These are phyloP conservation scores for Eupsilia transversa DNA, from an alignment of 2,888 invertebrate species.

Conservation along the genomic window DNA sequence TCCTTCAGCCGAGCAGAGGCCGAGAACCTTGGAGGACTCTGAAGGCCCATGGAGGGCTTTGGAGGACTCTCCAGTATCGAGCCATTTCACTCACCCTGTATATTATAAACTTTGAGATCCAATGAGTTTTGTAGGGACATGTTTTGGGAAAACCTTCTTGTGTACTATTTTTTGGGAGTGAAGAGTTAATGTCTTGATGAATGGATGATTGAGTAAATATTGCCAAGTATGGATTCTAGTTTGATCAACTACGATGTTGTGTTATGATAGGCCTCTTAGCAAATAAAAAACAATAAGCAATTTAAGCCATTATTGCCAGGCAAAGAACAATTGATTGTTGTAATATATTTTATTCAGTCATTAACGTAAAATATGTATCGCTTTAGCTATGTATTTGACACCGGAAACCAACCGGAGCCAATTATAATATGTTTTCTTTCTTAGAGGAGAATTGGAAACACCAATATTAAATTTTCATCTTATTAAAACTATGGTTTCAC, in stretches of 20 bases:
- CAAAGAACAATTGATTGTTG: not conserved
- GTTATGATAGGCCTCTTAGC: not conserved
- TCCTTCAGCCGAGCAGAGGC: slow-evolving; percentile 56
- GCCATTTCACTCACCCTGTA: slow-evolving; percentile 62
- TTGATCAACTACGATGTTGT: not conserved
- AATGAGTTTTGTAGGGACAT: slow-evolving; percentile 17
- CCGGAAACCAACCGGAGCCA: not conserved
- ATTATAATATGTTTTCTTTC: not conserved
- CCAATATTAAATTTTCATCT: not conserved
- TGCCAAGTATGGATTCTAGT: not conserved
- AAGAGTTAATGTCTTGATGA: not conserved
- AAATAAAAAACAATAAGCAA: not conserved
- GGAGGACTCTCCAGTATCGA: slow-evolving; percentile 55
- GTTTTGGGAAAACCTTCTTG: not conserved
- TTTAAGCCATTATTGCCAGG: not conserved
- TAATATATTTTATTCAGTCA: not conserved
- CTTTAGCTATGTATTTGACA: too few species aligned
- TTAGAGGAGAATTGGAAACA: not conserved
- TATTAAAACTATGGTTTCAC: not conserved
- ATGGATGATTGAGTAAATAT: not conserved
- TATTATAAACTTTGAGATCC: slow-evolving; percentile 63
- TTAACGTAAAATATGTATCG: not conserved
- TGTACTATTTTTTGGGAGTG: slow-evolving; percentile 3
- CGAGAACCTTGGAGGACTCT: slow-evolving; percentile 53
- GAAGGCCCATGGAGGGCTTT: slow-evolving; percentile 39